A percentile compares a stretch with the other conserved stretches of the same genome.
Evolutionary conservation across 2,797 vertebrate genomes (phyloP).

Genomic region (Mormyrops attenuatus): DNA sequence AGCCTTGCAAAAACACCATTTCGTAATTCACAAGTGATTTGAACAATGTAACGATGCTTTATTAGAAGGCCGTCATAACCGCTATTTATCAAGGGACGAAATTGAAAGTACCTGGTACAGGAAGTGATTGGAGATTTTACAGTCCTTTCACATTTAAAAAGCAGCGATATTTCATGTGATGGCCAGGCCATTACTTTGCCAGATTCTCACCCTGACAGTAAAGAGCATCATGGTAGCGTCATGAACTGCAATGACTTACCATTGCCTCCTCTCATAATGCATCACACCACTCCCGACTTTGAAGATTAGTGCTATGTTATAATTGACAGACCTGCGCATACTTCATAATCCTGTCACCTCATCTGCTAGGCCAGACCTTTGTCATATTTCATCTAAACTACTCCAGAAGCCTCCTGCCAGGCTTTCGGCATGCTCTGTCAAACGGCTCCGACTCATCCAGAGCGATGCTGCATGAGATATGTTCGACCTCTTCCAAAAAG

Average conservation of each 20-base stretch:
- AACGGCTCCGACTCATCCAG: background rate
- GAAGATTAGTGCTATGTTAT: background rate
- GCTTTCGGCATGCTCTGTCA: background rate
- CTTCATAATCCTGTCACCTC: background rate
- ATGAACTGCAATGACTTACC: background rate
- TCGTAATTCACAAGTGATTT: background rate
- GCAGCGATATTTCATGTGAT: background rate
- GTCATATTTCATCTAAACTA: slow-evolving; percentile 4
- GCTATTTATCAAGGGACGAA: background rate
- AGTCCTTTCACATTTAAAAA: background rate
- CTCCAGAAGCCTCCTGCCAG: background rate
- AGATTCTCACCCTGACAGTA: background rate
- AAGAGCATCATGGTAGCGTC: background rate
- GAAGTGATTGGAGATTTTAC: background rate
- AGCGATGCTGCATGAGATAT: background rate
- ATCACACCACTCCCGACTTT: background rate
- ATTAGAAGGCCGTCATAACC: background rate
- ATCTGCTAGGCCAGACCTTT: background rate
- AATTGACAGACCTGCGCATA: background rate
- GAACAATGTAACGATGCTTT: background rate
- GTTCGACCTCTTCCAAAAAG: background rate
- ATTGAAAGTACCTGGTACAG: background rate
- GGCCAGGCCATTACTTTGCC: background rate
- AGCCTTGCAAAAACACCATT: background rate
- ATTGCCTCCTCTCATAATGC: background rate